A percentile compares a stretch with the other conserved stretches of the same genome.
phyloP scores from a whole-genome alignment of 1,140 invertebrate species.

The Parapsyche elsis region DNA sequence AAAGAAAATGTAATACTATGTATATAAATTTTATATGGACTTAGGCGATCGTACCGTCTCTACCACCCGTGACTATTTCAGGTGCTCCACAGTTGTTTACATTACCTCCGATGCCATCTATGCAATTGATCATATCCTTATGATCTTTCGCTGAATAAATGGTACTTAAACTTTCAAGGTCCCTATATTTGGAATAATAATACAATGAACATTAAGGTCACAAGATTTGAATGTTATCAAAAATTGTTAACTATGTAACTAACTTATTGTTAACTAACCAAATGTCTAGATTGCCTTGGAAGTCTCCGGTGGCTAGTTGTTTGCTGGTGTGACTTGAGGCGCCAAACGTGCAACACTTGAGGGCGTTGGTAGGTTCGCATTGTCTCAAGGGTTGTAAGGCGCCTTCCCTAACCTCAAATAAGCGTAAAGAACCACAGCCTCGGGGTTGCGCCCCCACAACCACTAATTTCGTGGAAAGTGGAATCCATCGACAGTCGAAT shows the following conservation, averaged over 20 bases:
- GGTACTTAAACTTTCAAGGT: conserved; percentile 79
- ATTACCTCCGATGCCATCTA: conserved; percentile 93
- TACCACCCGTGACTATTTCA: conserved; percentile 92
- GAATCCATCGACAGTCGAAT: conserved; percentile 96
- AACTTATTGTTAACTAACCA: too few relatives aligned
- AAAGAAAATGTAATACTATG: background rate
- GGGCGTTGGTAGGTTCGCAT: conserved; percentile 81
- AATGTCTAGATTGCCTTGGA: conserved; percentile 86
- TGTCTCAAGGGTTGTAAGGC: conserved; percentile 79
- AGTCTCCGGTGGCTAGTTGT: conserved; percentile 91
- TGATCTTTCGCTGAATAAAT: conserved; percentile 89
- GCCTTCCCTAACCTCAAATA: conserved; percentile 84
- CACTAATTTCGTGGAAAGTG: conserved; percentile 91
- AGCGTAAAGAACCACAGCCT: conserved; percentile 86
- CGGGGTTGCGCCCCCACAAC: conserved; percentile 86
- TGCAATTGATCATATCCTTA: conserved; percentile 88
- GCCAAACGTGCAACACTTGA: conserved; percentile 94
- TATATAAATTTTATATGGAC: background rate
- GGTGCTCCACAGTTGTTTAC: conserved; percentile 87
- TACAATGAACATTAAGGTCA: background rate
- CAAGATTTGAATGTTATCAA: background rate
- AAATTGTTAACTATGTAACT: too few relatives aligned
- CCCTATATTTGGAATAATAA: conserved; percentile 69
- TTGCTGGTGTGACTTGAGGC: conserved; percentile 83
- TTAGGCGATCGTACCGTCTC: conserved; percentile 77